phyloP scores from a whole-genome alignment of 2,113 vertebrate genomes.

The Circaetus cinerascens region DNA sequence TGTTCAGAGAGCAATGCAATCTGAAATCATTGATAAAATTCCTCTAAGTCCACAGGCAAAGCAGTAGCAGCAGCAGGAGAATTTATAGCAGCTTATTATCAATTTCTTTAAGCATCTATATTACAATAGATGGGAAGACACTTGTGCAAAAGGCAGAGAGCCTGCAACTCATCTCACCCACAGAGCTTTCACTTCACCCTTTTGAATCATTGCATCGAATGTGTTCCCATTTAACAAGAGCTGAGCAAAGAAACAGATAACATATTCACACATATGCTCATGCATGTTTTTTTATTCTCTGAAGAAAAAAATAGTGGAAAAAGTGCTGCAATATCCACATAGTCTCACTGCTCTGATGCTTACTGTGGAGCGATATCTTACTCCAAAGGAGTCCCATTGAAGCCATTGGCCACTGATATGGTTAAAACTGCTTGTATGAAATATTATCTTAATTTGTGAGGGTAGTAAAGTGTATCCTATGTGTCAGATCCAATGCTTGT shows the following conservation, averaged over 20 bases:
- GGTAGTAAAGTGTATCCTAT: background rate
- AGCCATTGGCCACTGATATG: background rate
- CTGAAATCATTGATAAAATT: background rate
- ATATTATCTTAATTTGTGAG: background rate
- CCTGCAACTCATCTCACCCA: background rate
- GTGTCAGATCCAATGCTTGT: background rate
- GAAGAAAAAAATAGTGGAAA: background rate
- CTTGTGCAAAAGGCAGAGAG: background rate
- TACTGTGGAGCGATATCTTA: background rate
- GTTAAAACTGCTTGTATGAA: background rate
- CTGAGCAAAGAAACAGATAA: background rate
- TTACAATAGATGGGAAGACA: background rate
- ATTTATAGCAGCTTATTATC: background rate
- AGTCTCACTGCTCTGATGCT: background rate
- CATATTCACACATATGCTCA: background rate
- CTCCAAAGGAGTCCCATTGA: background rate
- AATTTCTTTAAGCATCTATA: background rate
- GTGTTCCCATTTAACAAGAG: background rate
- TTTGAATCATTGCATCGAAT: background rate
- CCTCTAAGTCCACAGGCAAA: background rate
- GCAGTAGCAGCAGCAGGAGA: background rate
- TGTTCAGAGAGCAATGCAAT: background rate
- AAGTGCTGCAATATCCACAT: background rate
- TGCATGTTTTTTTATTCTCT: background rate
- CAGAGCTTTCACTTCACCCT: background rate